phyloP scores from a whole-genome alignment of 2,797 vertebrate genomes.

The Smutsia gigantea region DNA sequence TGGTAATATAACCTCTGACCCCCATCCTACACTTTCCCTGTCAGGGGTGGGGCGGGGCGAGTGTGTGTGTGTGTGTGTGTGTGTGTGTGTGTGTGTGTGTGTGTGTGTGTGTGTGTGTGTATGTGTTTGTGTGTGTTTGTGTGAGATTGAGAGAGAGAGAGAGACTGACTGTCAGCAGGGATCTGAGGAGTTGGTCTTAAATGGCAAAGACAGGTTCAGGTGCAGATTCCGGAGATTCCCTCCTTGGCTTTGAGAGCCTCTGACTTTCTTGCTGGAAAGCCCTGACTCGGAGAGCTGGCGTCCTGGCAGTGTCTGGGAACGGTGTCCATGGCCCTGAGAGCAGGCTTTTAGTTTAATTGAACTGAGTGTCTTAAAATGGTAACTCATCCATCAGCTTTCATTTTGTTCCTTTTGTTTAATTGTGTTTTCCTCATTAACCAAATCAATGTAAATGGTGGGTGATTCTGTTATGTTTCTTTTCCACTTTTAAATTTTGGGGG shows the following conservation, averaged over 20 bases:
- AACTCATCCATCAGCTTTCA: conserved; percentile 83
- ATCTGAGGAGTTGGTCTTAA: not conserved
- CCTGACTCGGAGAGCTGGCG: not conserved
- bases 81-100: too few relatives aligned
- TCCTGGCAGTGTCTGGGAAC: not conserved
- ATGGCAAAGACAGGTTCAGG: not conserved
- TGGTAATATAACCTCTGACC: not conserved
- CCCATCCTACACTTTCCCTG: too few relatives aligned
- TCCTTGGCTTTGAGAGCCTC: not conserved
- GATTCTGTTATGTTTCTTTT: not conserved
- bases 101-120: too few relatives aligned
- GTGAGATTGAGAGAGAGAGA: not conserved
- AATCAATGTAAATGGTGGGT: conserved; percentile 76
- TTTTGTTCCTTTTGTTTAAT: conserved; percentile 81
- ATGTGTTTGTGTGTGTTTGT: too few relatives aligned
- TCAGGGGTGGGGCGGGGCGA: too few relatives aligned
- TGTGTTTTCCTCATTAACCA: conserved; percentile 82
- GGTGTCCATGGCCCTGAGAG: conserved; percentile 47
- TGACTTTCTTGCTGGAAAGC: not conserved
- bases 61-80: too few relatives aligned
- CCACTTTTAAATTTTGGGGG: conserved; percentile 52
- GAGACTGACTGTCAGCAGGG: not conserved
- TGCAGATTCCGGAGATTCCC: not conserved
- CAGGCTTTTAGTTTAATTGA: conserved; percentile 90
- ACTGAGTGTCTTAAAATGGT: conserved; percentile 83